phyloP scores from a whole-genome alignment of 1,140 invertebrate genomes.

The Subanguina moxae region DNA sequence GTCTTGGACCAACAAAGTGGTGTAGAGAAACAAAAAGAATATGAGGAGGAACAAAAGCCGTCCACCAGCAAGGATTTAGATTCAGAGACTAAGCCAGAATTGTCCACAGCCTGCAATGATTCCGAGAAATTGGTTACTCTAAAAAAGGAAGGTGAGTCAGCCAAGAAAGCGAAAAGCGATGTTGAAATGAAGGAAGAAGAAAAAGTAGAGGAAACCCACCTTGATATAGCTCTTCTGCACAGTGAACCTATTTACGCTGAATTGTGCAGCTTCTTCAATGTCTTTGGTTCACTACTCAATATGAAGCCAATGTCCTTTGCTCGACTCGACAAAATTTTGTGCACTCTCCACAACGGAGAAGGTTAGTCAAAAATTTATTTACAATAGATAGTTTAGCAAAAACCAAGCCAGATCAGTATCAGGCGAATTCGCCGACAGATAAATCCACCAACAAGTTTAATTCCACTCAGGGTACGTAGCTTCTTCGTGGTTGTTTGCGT shows the following conservation, averaged over 20 bases:
- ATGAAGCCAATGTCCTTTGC: conserved; percentile 37
- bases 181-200: not conserved
- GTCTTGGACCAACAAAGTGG: too few relatives aligned
- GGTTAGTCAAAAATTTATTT: conserved; percentile 13
- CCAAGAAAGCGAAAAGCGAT: not conserved
- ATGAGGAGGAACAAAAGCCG: too few relatives aligned
- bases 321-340: conserved; percentile 34
- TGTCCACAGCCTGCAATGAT: too few relatives aligned
- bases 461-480: too few relatives aligned
- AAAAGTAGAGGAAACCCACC: conserved; percentile 8
- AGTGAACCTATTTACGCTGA: conserved; percentile 42
- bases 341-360: conserved; percentile 32
- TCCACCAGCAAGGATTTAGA: too few relatives aligned
- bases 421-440: too few relatives aligned
- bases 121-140: too few relatives aligned
- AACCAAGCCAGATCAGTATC: not conserved
- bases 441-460: too few relatives aligned
- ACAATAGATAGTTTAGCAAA: conserved; percentile 1
- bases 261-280: conserved; percentile 45
- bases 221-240: conserved; percentile 24
- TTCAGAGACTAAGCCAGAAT: too few relatives aligned
- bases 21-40: too few relatives aligned
- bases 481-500: too few relatives aligned
- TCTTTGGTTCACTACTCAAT: conserved; percentile 31
- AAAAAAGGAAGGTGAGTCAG: not conserved